Conservation (phyloP, 2,113 vertebrate species). For the Neomonachus schauinslandi region DNA sequence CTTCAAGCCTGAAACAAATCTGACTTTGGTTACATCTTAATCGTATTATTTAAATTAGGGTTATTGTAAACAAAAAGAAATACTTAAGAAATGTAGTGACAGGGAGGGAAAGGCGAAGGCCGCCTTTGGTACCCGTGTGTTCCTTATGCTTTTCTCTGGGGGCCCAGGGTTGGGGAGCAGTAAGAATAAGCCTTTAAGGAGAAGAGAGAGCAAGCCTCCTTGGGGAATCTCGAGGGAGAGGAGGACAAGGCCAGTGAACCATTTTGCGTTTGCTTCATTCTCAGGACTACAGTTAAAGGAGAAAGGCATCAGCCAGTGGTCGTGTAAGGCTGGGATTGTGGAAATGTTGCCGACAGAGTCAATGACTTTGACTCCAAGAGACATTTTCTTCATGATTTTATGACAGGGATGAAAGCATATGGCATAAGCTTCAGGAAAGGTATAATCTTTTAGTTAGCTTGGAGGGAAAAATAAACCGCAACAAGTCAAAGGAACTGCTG, state of each 20-base stretch:
- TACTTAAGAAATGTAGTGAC: background rate
- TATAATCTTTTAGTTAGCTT: conserved; percentile 73
- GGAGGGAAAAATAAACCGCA: conserved; percentile 55
- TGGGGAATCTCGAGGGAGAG: background rate
- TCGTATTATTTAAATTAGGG: background rate
- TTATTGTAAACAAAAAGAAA: background rate
- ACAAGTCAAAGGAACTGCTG: conserved; percentile 67
- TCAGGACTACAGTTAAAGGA: background rate
- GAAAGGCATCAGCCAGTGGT: background rate
- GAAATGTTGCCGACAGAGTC: background rate
- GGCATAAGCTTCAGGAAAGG: conserved; percentile 57
- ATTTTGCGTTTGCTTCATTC: background rate
- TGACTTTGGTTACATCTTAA: background rate
- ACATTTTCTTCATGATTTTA: conserved; percentile 43
- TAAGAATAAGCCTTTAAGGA: background rate
- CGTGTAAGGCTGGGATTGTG: background rate
- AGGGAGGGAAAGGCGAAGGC: background rate
- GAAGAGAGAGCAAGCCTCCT: background rate
- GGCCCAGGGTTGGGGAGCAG: fast-evolving
- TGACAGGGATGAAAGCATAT: conserved; percentile 54
- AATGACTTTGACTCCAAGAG: conserved; percentile 27
- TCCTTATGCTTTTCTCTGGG: background rate
- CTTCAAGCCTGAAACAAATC: background rate
- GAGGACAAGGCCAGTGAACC: background rate
- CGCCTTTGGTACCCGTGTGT: background rate